Evolutionary conservation across 2,797 vertebrate genomes (phyloP).

Genomic region (Centroberyx gerrardi): DNA sequence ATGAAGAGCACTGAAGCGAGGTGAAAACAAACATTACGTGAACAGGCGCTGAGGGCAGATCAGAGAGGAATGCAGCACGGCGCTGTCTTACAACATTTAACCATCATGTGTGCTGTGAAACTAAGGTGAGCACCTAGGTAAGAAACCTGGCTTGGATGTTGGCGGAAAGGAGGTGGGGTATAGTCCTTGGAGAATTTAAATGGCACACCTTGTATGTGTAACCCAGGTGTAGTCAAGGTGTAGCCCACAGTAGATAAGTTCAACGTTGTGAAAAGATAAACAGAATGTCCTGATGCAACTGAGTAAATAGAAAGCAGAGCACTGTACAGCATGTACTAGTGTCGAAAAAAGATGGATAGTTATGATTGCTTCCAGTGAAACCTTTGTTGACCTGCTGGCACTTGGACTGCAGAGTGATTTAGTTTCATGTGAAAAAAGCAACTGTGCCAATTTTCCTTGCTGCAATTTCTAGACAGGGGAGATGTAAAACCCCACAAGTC

Average conservation of each 20-base stretch:
- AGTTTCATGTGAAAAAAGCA: constrained; percentile 21
- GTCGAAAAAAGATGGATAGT: constrained; percentile 44
- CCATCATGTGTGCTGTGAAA: background rate
- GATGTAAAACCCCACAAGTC: background rate
- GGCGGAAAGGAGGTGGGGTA: background rate
- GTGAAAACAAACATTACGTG: background rate
- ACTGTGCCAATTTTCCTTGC: background rate
- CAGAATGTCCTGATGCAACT: constrained; percentile 40
- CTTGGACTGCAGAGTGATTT: constrained; percentile 1
- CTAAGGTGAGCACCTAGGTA: background rate
- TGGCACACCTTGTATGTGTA: background rate
- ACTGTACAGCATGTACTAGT: constrained; percentile 10
- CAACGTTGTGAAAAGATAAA: constrained; percentile 32
- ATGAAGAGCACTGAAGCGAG: background rate
- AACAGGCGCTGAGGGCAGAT: background rate
- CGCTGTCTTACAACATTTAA: constrained; percentile 9
- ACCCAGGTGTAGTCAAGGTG: constrained; percentile 20
- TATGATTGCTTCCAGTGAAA: background rate
- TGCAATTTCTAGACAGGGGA: background rate
- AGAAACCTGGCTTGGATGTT: constrained; percentile 17
- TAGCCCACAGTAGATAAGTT: constrained; percentile 30
- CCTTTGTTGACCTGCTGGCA: constrained; percentile 9
- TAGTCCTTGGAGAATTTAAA: constrained; percentile 16
- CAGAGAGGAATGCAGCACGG: background rate
- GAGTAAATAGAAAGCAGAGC: constrained; percentile 29